Evolutionary conservation across 2,113 vertebrate species (phyloP), one percentile per base, ranked within the genome.

Genomic region (Chrysemys picta): DNA sequence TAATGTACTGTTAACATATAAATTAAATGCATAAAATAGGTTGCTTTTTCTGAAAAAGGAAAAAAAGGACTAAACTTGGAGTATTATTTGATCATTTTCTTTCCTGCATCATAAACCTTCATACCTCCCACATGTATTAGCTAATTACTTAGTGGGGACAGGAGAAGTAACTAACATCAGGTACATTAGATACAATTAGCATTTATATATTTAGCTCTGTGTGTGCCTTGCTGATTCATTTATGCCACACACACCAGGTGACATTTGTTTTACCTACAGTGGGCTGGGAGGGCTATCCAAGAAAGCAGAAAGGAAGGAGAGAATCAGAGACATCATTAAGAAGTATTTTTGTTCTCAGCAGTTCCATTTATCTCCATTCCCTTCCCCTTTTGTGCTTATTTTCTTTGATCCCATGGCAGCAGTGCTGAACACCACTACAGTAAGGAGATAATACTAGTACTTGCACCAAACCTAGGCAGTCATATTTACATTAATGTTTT

Each of bases 181-280:
- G 31, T 14, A n/a, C 57, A 16, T 65, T 53, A 84, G 90, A 54
- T 31, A 14, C 14, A 59, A 24, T 47, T 49, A 89, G 50, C 29
- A 56, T 11, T 82, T 42, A 42, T 0, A 1, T 27, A 10, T 17
- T 45, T 16, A 1, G 2, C 54, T 87, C 1, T 1, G 29, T 29
- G 2, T 0, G 0, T 85, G 56, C 27, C 11, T 5, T 0, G 0
- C 5, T 59, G 12, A n/a, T 84, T 90, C 94, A 76, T 14, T 0
- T 0, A 22, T 42, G 24, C 24, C n/a, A 19, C 14, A 21, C 16
- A 76, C 16, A 76, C 82, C 21, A 89, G 13, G 50, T 35, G 13
- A 5, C 11, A 24, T 82, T 82, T 0, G 0, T 14, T 27, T 92
- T 88, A 4, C 7, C 12, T 8, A 10, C 8, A 21, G 38, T 62